Base-by-base conservation (phyloP, 2,888 invertebrate species). In the Philonicus albiceps region DNA sequence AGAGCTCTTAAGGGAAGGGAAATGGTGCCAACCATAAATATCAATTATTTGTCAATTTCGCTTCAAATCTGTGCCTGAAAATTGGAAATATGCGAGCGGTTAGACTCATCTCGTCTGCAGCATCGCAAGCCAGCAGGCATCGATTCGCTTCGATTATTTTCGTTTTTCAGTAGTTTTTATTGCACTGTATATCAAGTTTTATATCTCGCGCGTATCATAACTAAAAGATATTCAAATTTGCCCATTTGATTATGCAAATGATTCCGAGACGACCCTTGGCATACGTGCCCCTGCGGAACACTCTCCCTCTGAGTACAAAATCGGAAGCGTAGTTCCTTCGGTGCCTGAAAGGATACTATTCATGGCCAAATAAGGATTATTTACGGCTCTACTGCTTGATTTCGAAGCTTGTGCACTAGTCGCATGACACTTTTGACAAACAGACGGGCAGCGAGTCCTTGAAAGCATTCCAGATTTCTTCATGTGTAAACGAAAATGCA, bases 171-270 rank as follows among this genome's bases (percentile, higher is more conserved):
- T 74, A 75, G 64, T 86, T 87, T 87, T 87, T 88, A 88, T 85
- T 53, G 86, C 53, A 78, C 78, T 75, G 85, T 88, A 88, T 88
- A 86, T 88, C 81, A 88, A 86, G 74, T 86, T 87, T 88, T 88
- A 88, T 87, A 87, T 88, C 88, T 64, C 40, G 34, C 83, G 83
- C 85, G 81, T 88, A 86, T 86, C 86, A 86, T 87, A 88, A 87
- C 86, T 87, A 86, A 88, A 88, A 88, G 86, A 88, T 91, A 91
- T 91, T 91, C 91, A 91, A 92, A 91, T 92, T 91, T 90, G 90
- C 91, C 91, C 90, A 91, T 92, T 91, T 92, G 92, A 92, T 91
- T 91, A 91, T 91, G 91, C 91, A 91, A 92, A 91, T 91, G 90
- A 90, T 89, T 89, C 89, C 89, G 90, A 91, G 91, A 92, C 91